Evolutionary conservation across 2,113 vertebrate genomes (phyloP).

Genomic region (Procavia capensis): DNA sequence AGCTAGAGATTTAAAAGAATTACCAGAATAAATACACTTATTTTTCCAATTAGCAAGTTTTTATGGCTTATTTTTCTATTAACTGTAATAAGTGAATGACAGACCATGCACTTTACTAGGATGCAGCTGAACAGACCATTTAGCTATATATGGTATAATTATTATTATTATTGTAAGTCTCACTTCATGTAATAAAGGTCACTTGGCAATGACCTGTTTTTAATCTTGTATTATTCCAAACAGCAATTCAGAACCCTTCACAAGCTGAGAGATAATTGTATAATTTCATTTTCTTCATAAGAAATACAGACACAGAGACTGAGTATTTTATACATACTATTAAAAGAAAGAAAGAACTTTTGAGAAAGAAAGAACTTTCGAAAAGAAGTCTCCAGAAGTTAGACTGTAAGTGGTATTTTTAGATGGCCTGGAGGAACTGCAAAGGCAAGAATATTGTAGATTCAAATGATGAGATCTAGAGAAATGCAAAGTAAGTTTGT

Average conservation of each 20-base stretch:
- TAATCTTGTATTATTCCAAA: conserved; percentile 36
- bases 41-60: neutral
- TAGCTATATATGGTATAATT: conserved; percentile 30
- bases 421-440: neutral
- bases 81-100: neutral
- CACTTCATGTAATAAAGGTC: conserved; percentile 34
- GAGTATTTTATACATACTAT: neutral
- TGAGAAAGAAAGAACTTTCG: neutral
- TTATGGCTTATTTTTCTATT: neutral
- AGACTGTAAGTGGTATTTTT: neutral
- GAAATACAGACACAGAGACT: neutral
- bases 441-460: neutral
- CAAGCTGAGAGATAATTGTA: neutral
- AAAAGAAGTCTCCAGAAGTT: neutral
- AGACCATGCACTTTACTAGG: neutral
- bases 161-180: conserved; percentile 52
- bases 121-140: neutral
- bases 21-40: neutral
- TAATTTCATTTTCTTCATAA: neutral
- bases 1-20: too few relatives aligned
- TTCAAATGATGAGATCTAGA: neutral
- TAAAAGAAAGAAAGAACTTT: neutral
- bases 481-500: neutral
- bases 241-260: neutral
- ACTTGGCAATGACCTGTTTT: conserved; percentile 9